A percentile compares a stretch with the other conserved stretches of the same genome.
Conservation (phyloP, 2,113 vertebrate species). For the Scophthalmus maximus region DNA sequence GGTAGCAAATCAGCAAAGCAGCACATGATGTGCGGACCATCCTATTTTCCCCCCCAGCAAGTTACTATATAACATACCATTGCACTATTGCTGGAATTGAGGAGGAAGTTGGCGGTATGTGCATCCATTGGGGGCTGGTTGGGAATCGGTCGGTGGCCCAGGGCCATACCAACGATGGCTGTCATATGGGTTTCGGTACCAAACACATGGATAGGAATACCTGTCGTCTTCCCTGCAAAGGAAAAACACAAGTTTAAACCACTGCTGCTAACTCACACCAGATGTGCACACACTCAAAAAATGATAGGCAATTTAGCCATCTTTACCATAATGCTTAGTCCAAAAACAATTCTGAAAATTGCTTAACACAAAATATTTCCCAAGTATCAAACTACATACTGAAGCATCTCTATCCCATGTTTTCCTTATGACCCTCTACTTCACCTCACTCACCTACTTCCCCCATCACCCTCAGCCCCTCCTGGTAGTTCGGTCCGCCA, state of each 20-base stretch:
- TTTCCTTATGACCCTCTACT: not conserved
- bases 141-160: slow-evolving; percentile 93
- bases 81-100: slow-evolving; percentile 92
- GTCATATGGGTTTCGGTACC: slow-evolving; percentile 99
- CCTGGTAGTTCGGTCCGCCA: slow-evolving; percentile 97
- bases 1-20: not conserved
- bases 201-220: slow-evolving; percentile 97
- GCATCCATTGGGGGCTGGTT: slow-evolving; percentile 92
- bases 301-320: not conserved
- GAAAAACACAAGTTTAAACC: not conserved
- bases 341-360: no score
- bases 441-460: slow-evolving; percentile 91
- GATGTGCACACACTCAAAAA: not conserved
- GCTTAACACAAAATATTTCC: no score
- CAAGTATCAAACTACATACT: no score
- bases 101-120: slow-evolving; percentile 97
- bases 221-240: slow-evolving; percentile 92
- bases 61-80: slow-evolving; percentile 76
- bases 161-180: slow-evolving; percentile 96
- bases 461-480: slow-evolving; percentile 96
- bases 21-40: not conserved
- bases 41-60: not conserved
- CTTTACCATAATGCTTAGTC: not conserved
- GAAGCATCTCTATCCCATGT: not conserved
- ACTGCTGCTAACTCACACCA: not conserved